Evolutionary conservation across 2,888 invertebrate genomes (phyloP), one percentile per base, ranked within the genome.

Genomic region (Desoria tigrina): DNA sequence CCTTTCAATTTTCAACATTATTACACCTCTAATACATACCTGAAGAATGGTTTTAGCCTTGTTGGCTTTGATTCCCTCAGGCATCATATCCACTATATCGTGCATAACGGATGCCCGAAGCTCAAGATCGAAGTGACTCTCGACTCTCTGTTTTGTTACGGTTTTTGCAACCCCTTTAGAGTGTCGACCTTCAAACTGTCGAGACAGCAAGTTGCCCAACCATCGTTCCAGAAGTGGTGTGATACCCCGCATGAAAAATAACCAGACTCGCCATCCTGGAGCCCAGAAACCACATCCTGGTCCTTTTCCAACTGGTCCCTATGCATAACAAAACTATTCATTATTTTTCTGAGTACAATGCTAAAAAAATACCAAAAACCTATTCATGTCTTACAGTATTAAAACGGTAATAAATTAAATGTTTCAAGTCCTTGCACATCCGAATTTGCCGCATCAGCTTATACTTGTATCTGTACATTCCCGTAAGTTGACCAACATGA

Each of bases 1-100:
- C 14, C 7, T 18, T 49, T 49, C 18, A 16, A 21, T 62, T 54
- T 24, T 26, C 18, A 6, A 14, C 53, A 57, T 53, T 27, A 27
- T 28, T 42, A 39, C 9, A 61, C 9, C 21, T 23, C 50, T 45
- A 2, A 49, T 18, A 42, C 49, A 58, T 71, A 76, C 76, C 79
- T 99, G 99, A 77, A 99, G 84, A 77, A 99, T 99, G 2, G 98
- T 98, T 75, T 98, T 86, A 0, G 99, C 99, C 81, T 99, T 99
- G 82, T 99, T 99, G 82, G 99, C 99, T 79, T 99, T 99, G 80
- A 99, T 99, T 73, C 99, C 99, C 81, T 99, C 99, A 0, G 99
- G 99, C 99, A 99, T 99, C 99, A 99, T 99, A 79, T 99, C 99
- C n/a, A 99, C 90, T 74, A 99, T 99, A 79, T 99, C 99, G 78